phyloP scores from a whole-genome alignment of 2,888 invertebrate species.

The Amphipyra tragopoginis region DNA sequence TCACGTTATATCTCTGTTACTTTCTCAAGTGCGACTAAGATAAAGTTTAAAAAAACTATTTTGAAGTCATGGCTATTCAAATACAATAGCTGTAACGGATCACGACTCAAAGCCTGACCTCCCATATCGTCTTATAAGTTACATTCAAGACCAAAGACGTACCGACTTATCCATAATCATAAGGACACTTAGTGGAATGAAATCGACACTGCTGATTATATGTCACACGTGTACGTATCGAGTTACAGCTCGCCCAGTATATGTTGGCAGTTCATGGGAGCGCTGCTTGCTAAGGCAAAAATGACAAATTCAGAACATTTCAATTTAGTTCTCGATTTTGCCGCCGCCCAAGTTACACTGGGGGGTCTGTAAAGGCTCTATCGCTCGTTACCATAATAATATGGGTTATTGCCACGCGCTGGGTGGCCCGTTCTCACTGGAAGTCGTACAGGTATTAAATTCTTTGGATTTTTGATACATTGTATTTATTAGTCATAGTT shows the following conservation, averaged over 20 bases:
- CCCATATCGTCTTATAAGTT: constrained; percentile 4
- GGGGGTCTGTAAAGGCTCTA: constrained; percentile 30
- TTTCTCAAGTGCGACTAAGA: no score
- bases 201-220: constrained; percentile 52
- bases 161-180: constrained; percentile 47
- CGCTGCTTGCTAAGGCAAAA: constrained; percentile 15
- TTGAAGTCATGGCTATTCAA: no score
- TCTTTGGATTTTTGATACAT: constrained; percentile 28
- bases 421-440: constrained; percentile 59
- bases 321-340: constrained; percentile 9
- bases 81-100: not conserved
- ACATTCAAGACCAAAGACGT: constrained; percentile 28
- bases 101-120: not conserved
- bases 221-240: constrained; percentile 38
- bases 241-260: constrained; percentile 40
- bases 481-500: constrained; percentile 26
- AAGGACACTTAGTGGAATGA: constrained; percentile 52
- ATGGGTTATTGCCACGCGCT: constrained; percentile 69
- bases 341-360: constrained; percentile 17
- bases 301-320: constrained; percentile 10
- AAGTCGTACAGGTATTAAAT: constrained; percentile 24
- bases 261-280: constrained; percentile 10
- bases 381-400: constrained; percentile 47
- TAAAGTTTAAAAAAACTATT: no score
- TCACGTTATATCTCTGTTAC: no score